Percentiles rank a stretch among this genome's conserved stretches.
Conservation (phyloP, 2,113 vertebrate genomes). For the Phylloscopus trochiloides region DNA sequence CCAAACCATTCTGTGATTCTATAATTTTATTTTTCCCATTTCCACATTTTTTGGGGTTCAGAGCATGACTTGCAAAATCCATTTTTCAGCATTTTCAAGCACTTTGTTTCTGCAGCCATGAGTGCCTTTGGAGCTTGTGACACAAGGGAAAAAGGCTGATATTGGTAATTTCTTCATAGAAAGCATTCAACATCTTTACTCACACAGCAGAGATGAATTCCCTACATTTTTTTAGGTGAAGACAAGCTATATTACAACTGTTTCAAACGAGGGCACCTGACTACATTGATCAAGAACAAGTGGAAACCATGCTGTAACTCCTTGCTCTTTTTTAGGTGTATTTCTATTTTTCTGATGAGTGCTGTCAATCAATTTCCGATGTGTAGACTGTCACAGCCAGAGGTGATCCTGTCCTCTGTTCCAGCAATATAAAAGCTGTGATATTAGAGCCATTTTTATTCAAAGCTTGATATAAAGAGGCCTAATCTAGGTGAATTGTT, state of each 20-base stretch:
- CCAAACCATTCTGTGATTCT: too few species aligned
- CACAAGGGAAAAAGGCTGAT: neutral
- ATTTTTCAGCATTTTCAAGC: neutral
- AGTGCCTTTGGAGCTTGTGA: neutral
- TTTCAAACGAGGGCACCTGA: neutral
- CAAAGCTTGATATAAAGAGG: neutral
- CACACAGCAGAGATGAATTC: neutral
- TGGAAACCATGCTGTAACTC: neutral
- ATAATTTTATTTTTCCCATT: neutral
- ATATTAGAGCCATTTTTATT: neutral
- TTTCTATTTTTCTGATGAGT: neutral
- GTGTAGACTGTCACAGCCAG: neutral
- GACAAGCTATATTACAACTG: neutral
- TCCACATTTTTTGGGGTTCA: neutral
- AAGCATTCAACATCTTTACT: neutral
- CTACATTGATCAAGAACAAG: neutral
- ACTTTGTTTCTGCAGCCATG: neutral
- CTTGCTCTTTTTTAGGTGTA: neutral
- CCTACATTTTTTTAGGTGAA: neutral
- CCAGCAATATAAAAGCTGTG: neutral
- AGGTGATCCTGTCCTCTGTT: neutral
- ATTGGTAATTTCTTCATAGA: neutral
- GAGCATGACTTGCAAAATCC: neutral
- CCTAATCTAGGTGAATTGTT: neutral
- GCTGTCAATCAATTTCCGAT: neutral